phyloP scores from a whole-genome alignment of 2,113 vertebrate species.

The Penelope pileata region DNA sequence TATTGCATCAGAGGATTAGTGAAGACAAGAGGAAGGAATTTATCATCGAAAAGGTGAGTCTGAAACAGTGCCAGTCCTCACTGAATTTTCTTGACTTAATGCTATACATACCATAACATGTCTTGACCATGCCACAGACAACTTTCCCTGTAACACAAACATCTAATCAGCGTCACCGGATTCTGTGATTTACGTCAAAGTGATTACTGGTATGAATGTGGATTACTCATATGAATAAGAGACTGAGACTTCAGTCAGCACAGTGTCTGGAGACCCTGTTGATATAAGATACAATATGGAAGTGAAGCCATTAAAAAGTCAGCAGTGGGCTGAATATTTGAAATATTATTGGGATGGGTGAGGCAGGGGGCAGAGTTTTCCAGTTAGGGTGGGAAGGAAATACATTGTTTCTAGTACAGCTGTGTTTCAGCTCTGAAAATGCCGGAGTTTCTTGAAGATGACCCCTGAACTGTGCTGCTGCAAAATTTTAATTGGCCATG shows the following conservation, averaged over 20 bases:
- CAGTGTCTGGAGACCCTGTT: neutral
- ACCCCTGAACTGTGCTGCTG: neutral
- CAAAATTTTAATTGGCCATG: neutral
- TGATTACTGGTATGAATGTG: neutral
- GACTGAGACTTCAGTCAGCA: neutral
- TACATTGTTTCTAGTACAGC: neutral
- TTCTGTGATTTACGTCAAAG: neutral
- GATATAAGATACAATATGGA: neutral
- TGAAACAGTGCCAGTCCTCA: conserved; percentile 7
- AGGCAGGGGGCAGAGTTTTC: neutral
- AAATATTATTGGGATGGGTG: neutral
- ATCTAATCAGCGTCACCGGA: neutral
- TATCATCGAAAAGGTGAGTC: neutral
- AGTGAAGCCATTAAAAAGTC: neutral
- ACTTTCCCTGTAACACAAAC: neutral
- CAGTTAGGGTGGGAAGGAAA: neutral
- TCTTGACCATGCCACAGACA: neutral
- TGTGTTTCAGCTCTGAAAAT: neutral
- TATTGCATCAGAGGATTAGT: neutral
- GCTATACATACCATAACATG: neutral
- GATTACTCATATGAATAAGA: neutral
- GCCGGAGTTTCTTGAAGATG: neutral
- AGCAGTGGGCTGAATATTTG: neutral
- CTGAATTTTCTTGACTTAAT: neutral
- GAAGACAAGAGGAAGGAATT: conserved; percentile 38